These are phyloP conservation scores for Lapara coniferarum DNA, from an alignment of 2,888 invertebrate genomes.

Conservation along the genomic window DNA sequence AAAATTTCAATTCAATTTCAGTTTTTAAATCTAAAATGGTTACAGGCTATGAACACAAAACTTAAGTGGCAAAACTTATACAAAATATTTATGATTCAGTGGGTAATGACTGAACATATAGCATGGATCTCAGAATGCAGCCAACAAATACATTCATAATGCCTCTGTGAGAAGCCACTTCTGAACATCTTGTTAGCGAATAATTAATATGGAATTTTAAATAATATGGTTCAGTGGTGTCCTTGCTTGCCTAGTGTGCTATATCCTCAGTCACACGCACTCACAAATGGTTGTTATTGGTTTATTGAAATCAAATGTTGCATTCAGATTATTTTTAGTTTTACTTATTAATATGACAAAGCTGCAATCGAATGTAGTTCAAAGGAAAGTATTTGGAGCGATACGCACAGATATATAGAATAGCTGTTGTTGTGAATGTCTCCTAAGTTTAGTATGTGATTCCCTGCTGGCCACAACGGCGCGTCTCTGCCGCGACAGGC, in stretches of 20 bases:
- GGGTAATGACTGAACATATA: conserved; percentile 78
- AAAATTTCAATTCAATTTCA: conserved; percentile 44
- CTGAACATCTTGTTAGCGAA: conserved; percentile 44
- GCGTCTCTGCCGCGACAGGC: conserved; percentile 45
- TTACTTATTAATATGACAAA: conserved; percentile 69
- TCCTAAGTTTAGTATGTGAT: conserved; percentile 55
- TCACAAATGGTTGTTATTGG: conserved; percentile 79
- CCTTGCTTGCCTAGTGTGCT: conserved; percentile 67
- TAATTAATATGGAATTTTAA: conserved; percentile 38
- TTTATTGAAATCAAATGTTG: conserved; percentile 76
- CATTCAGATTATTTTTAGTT: conserved; percentile 81
- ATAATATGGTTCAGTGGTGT: conserved; percentile 47
- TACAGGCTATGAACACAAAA: conserved; percentile 76
- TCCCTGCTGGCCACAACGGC: conserved; percentile 43
- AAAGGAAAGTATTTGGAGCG: conserved; percentile 75
- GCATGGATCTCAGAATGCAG: conserved; percentile 83
- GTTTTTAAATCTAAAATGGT: conserved; percentile 60
- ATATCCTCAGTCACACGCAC: conserved; percentile 74
- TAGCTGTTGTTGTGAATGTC: conserved; percentile 68
- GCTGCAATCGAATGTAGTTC: conserved; percentile 79
- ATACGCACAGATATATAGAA: conserved; percentile 75
- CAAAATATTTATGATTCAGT: conserved; percentile 73
- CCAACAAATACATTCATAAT: conserved; percentile 64
- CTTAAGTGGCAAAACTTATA: conserved; percentile 63
- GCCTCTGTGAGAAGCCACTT: conserved; percentile 52